Evolutionary conservation across 23 tunicate species (phyloP).

Genomic region (Diplosoma virens): DNA sequence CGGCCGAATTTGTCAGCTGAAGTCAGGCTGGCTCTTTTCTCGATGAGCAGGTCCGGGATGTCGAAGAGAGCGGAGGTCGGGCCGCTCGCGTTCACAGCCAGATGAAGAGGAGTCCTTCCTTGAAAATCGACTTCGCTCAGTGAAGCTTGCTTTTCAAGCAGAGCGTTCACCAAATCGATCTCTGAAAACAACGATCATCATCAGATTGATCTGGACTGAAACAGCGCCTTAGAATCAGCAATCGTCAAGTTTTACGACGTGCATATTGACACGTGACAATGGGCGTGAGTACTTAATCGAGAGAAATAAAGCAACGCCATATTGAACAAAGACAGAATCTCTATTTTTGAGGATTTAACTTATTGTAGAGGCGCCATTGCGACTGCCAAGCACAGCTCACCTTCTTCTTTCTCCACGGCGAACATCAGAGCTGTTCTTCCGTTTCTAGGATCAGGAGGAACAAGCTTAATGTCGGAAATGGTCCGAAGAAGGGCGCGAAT

Average conservation of each 20-base stretch:
- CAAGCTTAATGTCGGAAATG: slow-evolving; percentile 84
- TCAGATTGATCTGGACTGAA: too few relatives aligned
- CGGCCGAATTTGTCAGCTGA: slow-evolving; percentile 77
- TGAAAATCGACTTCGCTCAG: slow-evolving; percentile 64
- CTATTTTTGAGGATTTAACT: too few relatives aligned
- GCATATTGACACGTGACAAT: too few relatives aligned
- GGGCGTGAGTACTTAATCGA: too few relatives aligned
- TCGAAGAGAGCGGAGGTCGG: slow-evolving; percentile 88
- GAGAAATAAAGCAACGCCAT: too few relatives aligned
- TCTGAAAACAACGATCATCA: slow-evolving; percentile 58
- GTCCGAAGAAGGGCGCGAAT: slow-evolving; percentile 85
- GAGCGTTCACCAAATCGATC: slow-evolving; percentile 80
- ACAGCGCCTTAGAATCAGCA: too few relatives aligned
- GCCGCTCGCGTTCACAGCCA: slow-evolving; percentile 93
- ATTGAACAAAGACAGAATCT: too few relatives aligned
- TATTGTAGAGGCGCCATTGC: too few relatives aligned
- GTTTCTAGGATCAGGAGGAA: slow-evolving; percentile 89
- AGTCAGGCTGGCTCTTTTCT: slow-evolving; percentile 80
- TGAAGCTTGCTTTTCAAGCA: slow-evolving; percentile 85
- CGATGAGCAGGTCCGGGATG: slow-evolving; percentile 88
- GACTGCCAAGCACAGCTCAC: too few relatives aligned
- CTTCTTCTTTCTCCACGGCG: slow-evolving; percentile 97
- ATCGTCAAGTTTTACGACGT: too few relatives aligned
- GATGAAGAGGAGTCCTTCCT: slow-evolving; percentile 88
- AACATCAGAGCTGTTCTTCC: slow-evolving; percentile 93